Evolutionary conservation across 2,113 vertebrate genomes (phyloP).

Genomic region (Boulengeromyrus knoepffleri): DNA sequence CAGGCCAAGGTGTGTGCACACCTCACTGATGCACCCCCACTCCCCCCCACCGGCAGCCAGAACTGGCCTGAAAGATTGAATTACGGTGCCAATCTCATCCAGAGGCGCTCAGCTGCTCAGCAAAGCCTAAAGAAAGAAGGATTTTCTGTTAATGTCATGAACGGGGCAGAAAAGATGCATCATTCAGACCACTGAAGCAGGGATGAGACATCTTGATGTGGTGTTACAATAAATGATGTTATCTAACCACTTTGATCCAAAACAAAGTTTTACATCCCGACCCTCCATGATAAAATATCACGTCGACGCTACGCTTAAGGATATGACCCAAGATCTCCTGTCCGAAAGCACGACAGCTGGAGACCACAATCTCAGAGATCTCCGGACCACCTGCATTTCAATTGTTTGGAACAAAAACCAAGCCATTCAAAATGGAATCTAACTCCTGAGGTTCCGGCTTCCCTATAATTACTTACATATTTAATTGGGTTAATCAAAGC

Average conservation of each 20-base stretch:
- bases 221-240: background rate
- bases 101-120: background rate
- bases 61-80: background rate
- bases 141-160: background rate
- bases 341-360: background rate
- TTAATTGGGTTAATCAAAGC: constrained; percentile 4
- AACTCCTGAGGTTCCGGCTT: background rate
- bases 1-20: background rate
- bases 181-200: background rate
- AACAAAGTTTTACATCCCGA: background rate
- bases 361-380: background rate
- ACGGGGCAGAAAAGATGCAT: background rate
- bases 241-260: background rate
- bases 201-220: background rate
- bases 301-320: background rate
- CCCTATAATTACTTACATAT: background rate
- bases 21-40: background rate
- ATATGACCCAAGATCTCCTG: background rate
- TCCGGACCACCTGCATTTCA: background rate
- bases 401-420: background rate
- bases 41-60: background rate
- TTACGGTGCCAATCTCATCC: background rate
- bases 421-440: background rate
- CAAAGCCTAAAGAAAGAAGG: background rate
- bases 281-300: background rate